Conservation (phyloP, 2,113 vertebrate species). For the Scytalopus superciliaris region DNA sequence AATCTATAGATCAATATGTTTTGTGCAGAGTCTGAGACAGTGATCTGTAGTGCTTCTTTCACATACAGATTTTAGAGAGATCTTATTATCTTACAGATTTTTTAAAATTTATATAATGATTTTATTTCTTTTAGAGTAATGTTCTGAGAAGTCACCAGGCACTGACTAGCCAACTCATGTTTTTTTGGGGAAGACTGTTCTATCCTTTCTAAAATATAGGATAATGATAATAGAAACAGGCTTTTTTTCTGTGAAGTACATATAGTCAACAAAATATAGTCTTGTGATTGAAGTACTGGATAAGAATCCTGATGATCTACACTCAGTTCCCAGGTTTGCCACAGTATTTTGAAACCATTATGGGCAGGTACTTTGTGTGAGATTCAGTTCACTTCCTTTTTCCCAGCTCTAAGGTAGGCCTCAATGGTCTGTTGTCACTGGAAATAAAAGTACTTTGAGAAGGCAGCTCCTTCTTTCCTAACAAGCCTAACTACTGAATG, state of each 20-base stretch:
- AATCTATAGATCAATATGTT: neutral
- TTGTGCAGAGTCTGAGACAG: neutral
- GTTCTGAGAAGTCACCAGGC: neutral
- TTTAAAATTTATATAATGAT: neutral
- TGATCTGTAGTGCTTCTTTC: neutral
- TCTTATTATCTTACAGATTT: neutral
- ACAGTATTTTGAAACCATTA: neutral
- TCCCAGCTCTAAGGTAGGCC: neutral
- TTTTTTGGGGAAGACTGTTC: neutral
- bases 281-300: neutral
- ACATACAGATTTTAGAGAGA: neutral
- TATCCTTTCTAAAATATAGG: neutral
- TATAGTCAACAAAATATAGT: neutral
- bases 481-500: neutral
- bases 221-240: neutral
- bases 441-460: neutral
- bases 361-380: neutral
- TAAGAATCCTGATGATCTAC: neutral
- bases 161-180: neutral
- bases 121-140: neutral
- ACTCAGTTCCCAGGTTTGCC: neutral
- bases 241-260: fast-evolving
- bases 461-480: neutral
- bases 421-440: neutral
- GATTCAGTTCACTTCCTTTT: neutral